Conservation (phyloP, 2,113 vertebrate species). For the Pseudolaguvia tuberculata region DNA sequence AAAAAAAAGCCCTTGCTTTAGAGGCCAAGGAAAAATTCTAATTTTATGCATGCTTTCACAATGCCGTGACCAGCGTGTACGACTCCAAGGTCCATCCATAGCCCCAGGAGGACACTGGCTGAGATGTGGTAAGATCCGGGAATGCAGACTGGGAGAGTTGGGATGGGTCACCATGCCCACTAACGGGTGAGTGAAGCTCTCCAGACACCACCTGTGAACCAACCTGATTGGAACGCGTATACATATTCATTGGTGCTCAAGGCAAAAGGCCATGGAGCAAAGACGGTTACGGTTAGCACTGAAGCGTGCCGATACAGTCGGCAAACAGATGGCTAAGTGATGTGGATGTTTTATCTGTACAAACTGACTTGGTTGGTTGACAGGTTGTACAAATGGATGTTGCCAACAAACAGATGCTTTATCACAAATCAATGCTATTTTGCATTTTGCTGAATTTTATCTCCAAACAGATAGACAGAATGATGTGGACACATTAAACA, state of each 20-base stretch:
- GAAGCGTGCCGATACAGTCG: constrained; percentile 18
- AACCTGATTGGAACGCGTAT: constrained; percentile 15
- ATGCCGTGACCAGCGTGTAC: background rate
- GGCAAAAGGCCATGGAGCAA: constrained; percentile 22
- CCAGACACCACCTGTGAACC: constrained; percentile 28
- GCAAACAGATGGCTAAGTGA: constrained; percentile 30
- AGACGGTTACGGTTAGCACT: background rate
- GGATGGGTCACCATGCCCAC: constrained; percentile 25
- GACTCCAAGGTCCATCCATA: constrained; percentile 1
- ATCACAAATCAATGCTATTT: constrained; percentile 2
- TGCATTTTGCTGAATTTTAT: constrained; percentile 12
- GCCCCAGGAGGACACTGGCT: background rate
- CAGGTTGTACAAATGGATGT: background rate
- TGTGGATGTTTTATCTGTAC: constrained; percentile 4
- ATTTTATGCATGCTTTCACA: constrained; percentile 15
- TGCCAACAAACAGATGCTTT: constrained; percentile 23
- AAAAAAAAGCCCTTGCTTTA: background rate
- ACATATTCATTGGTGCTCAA: constrained; percentile 33
- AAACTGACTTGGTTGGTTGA: constrained; percentile 8
- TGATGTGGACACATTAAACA: background rate
- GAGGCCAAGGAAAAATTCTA: background rate
- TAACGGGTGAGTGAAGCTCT: constrained; percentile 28
- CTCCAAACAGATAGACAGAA: constrained; percentile 1
- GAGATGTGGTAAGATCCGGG: constrained; percentile 20
- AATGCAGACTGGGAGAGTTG: background rate